phyloP scores from a whole-genome alignment of 37 sponge, comb jelly and placozoan species.

The Petrosia ficiformis region DNA sequence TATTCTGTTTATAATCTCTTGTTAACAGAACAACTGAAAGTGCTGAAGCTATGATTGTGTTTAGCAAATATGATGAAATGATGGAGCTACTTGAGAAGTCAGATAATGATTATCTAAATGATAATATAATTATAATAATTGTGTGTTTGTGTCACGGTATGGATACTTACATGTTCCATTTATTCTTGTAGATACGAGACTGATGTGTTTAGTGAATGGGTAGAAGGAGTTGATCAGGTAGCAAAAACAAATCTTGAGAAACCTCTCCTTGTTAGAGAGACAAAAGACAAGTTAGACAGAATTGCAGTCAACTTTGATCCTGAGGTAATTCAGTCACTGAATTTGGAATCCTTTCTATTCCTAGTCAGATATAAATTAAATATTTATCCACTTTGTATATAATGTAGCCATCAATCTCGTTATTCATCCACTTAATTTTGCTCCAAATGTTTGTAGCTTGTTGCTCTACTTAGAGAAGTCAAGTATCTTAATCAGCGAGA shows the following conservation, averaged over 20 bases:
- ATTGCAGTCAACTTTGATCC: conserved; percentile 98
- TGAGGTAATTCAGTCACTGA: conserved; percentile 53
- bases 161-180: not conserved
- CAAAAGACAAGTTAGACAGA: conserved; percentile 15
- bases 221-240: conserved; percentile 79
- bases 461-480: conserved; percentile 94
- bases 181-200: conserved; percentile 71
- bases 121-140: not conserved
- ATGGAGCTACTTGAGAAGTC: conserved; percentile 76
- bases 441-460: conserved; percentile 65
- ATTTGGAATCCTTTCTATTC: no score
- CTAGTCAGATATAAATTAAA: no score
- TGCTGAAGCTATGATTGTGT: conserved; percentile 81
- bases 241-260: conserved; percentile 93
- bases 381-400: no score
- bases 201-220: conserved; percentile 84
- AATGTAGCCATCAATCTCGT: no score
- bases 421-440: no score
- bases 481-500: conserved; percentile 87
- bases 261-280: conserved; percentile 83
- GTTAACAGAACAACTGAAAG: conserved; percentile 70
- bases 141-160: not conserved
- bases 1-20: not conserved
- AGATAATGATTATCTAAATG: conserved; percentile 28
- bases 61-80: conserved; percentile 95